Conservation (phyloP, 1,140 invertebrate species). For the Ceratosolen solmsi region DNA sequence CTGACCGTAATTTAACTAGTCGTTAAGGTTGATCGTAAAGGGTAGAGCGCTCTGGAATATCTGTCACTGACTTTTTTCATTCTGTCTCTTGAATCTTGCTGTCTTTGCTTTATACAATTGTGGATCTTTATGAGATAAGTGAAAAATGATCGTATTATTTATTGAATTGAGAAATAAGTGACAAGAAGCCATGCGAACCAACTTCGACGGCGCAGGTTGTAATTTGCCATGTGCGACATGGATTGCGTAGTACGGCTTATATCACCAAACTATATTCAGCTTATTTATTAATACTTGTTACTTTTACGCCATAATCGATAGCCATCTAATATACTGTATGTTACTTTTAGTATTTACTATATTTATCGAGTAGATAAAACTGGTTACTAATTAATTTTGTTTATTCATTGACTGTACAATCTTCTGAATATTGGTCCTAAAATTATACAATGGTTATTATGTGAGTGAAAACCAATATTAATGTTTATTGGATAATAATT, state of each 20-base stretch:
- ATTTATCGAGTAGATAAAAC: background rate
- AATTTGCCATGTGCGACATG: slow-evolving; percentile 32
- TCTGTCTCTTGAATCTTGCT: background rate
- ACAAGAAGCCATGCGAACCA: background rate
- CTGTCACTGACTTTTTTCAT: slow-evolving; percentile 15
- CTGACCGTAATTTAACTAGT: slow-evolving; percentile 47
- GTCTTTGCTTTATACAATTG: background rate
- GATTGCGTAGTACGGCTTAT: background rate
- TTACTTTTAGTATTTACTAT: background rate
- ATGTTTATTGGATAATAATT: background rate
- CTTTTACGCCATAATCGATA: background rate
- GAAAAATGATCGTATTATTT: slow-evolving; percentile 51
- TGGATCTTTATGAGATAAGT: slow-evolving; percentile 48
- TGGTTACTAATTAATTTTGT: background rate
- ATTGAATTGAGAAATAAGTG: slow-evolving; percentile 46
- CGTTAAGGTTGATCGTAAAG: slow-evolving; percentile 47
- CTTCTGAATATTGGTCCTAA: background rate
- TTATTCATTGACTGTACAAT: background rate
- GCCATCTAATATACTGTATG: background rate
- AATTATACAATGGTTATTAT: too few species aligned
- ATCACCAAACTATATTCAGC: slow-evolving; percentile 42
- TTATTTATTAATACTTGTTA: background rate
- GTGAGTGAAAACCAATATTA: background rate
- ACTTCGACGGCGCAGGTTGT: slow-evolving; percentile 35
- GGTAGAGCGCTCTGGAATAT: slow-evolving; percentile 40